These are phyloP conservation scores for Penaeus japonicus DNA, from an alignment of 1,140 invertebrate species.

Conservation along the genomic window DNA sequence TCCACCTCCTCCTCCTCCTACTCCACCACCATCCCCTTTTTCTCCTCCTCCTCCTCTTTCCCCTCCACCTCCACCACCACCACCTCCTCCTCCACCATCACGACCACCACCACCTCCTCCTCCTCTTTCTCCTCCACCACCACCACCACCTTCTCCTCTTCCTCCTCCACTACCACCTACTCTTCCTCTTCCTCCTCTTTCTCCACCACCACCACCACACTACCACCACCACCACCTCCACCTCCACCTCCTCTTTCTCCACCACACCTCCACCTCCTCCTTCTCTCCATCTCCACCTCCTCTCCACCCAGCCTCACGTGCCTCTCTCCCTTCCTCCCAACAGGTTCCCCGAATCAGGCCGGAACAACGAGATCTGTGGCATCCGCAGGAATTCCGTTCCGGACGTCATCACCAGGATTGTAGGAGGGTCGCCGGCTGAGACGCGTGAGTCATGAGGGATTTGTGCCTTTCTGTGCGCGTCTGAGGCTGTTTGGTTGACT, in stretches of 20 bases:
- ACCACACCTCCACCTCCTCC: background rate
- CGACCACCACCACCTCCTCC: background rate
- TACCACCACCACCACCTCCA: too few relatives aligned
- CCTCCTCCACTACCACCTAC: too few relatives aligned
- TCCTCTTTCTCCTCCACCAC: too few relatives aligned
- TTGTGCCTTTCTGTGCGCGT: background rate
- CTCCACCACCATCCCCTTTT: too few relatives aligned
- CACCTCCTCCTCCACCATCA: background rate
- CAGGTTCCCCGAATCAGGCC: background rate
- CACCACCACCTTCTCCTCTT: too few relatives aligned
- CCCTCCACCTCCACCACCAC: background rate
- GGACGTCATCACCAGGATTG: slow-evolving; percentile 36
- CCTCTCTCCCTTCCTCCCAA: background rate
- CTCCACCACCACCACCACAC: too few relatives aligned
- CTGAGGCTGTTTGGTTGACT: background rate
- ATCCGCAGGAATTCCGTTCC: slow-evolving; percentile 37
- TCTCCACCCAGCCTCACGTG: background rate
- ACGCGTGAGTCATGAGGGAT: background rate
- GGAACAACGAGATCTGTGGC: slow-evolving; percentile 41
- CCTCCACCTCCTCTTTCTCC: too few relatives aligned
- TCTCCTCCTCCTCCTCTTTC: background rate
- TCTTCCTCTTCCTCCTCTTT: too few relatives aligned
- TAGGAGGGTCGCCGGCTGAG: slow-evolving; percentile 28
- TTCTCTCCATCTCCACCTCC: background rate
- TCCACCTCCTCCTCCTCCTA: background rate